phyloP scores from a whole-genome alignment of 2,888 invertebrate genomes.

The Oithona nana region DNA sequence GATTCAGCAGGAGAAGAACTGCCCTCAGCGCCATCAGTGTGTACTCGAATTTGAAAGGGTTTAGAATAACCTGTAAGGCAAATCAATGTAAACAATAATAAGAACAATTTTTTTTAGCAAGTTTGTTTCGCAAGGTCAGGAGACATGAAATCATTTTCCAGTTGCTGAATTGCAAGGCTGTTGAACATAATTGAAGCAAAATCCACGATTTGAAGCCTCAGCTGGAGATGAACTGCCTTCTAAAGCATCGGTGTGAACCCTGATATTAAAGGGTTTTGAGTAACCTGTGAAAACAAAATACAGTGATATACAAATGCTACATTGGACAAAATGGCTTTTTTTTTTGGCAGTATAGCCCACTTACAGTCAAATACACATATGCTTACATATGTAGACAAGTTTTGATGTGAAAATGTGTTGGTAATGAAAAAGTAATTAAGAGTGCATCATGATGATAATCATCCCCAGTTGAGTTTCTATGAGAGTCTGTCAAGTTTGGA shows the following conservation, averaged over 20 bases:
- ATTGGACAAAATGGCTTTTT: too few species aligned
- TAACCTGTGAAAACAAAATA: constrained; percentile 40
- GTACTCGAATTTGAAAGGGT: constrained; percentile 57
- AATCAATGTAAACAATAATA: not conserved
- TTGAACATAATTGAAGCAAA: constrained; percentile 15
- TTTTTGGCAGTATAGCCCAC: too few species aligned
- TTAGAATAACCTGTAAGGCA: constrained; percentile 46
- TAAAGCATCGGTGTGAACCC: constrained; percentile 54
- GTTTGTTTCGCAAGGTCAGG: too few species aligned
- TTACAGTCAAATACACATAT: too few species aligned
- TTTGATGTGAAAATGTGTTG: too few species aligned
- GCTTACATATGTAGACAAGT: too few species aligned
- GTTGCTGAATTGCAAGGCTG: constrained; percentile 13
- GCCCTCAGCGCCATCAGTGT: constrained; percentile 54
- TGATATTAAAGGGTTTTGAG: constrained; percentile 55
- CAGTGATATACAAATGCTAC: too few species aligned
- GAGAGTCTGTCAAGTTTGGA: not conserved
- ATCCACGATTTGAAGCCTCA: constrained; percentile 34
- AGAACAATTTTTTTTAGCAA: too few species aligned
- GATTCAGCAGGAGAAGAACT: constrained; percentile 29
- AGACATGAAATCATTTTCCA: not conserved
- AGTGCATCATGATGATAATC: too few species aligned
- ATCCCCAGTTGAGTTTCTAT: too few species aligned
- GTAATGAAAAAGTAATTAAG: too few species aligned
- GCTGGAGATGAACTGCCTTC: constrained; percentile 39